Conservation (phyloP, 2,888 invertebrate genomes). For the Nymphalis polychloros region DNA sequence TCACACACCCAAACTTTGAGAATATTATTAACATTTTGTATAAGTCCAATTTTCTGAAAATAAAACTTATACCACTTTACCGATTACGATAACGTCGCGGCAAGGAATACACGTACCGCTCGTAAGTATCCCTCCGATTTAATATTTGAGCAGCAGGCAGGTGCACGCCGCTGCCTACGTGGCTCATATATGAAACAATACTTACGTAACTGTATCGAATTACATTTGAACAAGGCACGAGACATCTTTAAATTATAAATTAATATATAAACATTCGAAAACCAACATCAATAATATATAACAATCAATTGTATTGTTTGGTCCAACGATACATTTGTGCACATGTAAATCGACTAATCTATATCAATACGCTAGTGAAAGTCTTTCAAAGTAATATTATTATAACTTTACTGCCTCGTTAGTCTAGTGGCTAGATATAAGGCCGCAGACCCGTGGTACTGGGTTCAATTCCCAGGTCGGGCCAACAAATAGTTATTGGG, state of each 20-base stretch:
- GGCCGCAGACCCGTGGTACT: too few relatives aligned
- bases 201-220: constrained; percentile 20
- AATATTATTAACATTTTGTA: background rate
- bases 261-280: background rate
- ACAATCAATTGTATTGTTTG: too few relatives aligned
- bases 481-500: too few relatives aligned
- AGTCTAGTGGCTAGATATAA: too few relatives aligned
- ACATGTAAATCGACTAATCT: too few relatives aligned
- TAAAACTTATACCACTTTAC: background rate
- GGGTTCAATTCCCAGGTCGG: too few relatives aligned
- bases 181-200: constrained; percentile 33
- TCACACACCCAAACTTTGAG: background rate
- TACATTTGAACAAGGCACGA: constrained; percentile 1
- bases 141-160: constrained; percentile 55
- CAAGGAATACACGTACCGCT: constrained; percentile 43
- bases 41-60: background rate
- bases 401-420: too few relatives aligned
- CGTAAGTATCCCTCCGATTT: constrained; percentile 50
- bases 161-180: constrained; percentile 40
- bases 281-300: background rate
- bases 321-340: too few relatives aligned
- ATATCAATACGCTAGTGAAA: too few relatives aligned
- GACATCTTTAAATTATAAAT: background rate
- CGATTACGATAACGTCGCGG: constrained; percentile 1
- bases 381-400: too few relatives aligned